Conservation (phyloP, 37 sponge, comb jelly and placozoan genomes). For the Bolinopsis microptera region DNA sequence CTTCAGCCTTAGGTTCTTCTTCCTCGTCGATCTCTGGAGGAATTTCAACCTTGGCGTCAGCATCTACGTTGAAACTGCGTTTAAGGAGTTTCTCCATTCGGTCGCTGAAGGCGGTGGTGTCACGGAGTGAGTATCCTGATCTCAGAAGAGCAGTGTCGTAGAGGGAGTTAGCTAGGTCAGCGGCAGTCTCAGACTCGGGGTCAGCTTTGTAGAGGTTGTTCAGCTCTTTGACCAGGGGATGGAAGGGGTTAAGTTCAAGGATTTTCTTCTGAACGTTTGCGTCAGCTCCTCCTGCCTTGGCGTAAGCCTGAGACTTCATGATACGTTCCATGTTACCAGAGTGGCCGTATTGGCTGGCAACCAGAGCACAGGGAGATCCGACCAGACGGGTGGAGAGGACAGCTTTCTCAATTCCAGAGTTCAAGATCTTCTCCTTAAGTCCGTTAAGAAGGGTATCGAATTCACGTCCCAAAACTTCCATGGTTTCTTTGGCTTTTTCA, state of each 20-base stretch:
- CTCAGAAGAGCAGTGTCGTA: slow-evolving; percentile 90
- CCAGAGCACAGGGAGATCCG: slow-evolving; percentile 95
- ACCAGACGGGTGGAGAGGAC: slow-evolving; percentile 87
- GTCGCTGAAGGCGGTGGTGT: slow-evolving; percentile 84
- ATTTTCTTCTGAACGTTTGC: slow-evolving; percentile 90
- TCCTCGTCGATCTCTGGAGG: slow-evolving; percentile 43
- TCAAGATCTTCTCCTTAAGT: slow-evolving; percentile 88
- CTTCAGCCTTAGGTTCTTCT: not conserved
- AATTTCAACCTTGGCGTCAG: slow-evolving; percentile 71
- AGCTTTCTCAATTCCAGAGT: slow-evolving; percentile 87
- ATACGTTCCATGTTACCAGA: slow-evolving; percentile 98
- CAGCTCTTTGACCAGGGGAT: slow-evolving; percentile 90
- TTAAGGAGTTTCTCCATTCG: slow-evolving; percentile 94
- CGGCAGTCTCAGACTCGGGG: slow-evolving; percentile 70
- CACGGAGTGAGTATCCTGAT: slow-evolving; percentile 84
- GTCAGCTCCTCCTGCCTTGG: slow-evolving; percentile 67
- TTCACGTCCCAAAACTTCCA: slow-evolving; percentile 75
- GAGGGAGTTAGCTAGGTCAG: slow-evolving; percentile 82
- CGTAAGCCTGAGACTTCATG: slow-evolving; percentile 93
- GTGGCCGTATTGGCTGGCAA: slow-evolving; percentile 93
- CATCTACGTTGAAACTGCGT: slow-evolving; percentile 81
- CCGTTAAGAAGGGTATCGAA: slow-evolving; percentile 88
- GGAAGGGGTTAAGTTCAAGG: slow-evolving; percentile 94
- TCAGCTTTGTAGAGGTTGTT: slow-evolving; percentile 67
- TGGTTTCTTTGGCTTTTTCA: slow-evolving; percentile 79